phyloP scores from a whole-genome alignment of 2,797 vertebrate genomes.

The Loriculus beryllinus region DNA sequence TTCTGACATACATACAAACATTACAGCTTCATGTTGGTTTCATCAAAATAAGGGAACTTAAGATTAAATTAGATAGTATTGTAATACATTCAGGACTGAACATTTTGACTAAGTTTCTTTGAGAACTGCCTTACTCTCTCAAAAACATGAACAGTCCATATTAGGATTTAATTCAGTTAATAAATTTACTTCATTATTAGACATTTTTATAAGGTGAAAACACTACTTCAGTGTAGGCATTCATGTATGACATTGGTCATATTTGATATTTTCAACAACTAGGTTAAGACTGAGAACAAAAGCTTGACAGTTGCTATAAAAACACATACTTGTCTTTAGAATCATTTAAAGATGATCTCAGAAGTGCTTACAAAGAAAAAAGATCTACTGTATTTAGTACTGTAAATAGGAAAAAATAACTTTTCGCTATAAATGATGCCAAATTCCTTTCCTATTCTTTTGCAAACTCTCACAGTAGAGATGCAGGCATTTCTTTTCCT shows the following conservation, averaged over 20 bases:
- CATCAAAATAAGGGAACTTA: not conserved
- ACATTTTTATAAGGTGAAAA: not conserved
- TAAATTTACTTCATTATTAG: not conserved
- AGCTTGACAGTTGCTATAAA: not conserved
- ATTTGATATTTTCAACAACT: conserved; percentile 27
- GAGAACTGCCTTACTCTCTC: not conserved
- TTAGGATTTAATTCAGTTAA: not conserved
- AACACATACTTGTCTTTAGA: not conserved
- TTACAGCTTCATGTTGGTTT: not conserved
- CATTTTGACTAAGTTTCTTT: not conserved
- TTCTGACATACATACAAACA: not conserved
- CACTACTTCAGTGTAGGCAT: not conserved
- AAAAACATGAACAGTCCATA: not conserved
- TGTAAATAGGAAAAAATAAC: not conserved
- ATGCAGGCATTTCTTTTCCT: not conserved
- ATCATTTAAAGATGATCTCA: not conserved
- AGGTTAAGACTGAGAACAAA: not conserved
- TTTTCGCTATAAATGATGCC: not conserved
- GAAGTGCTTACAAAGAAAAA: not conserved
- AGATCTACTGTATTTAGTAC: not conserved
- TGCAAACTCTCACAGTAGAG: not conserved
- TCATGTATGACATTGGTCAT: not conserved
- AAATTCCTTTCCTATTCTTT: not conserved
- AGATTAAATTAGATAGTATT: not conserved
- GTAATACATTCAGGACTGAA: not conserved